phyloP scores from a whole-genome alignment of 92 coral and sea anemone genomes.

The Bergia puertoricense region DNA sequence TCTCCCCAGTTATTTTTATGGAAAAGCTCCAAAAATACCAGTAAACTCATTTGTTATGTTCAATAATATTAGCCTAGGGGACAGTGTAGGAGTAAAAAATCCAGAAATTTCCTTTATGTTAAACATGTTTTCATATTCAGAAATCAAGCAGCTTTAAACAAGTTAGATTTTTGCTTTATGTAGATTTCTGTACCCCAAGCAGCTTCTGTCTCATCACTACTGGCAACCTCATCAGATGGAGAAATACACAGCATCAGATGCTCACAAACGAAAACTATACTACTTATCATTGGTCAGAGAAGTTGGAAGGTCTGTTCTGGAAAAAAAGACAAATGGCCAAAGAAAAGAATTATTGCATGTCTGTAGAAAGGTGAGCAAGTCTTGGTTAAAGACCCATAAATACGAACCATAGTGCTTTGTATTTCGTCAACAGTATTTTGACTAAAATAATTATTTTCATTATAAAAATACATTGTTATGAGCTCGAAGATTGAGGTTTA shows the following conservation, averaged over 20 bases:
- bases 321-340: constrained; percentile 62
- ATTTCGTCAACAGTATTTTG: too few species aligned
- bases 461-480: too few species aligned
- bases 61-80: too few species aligned
- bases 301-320: constrained; percentile 69
- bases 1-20: too few species aligned
- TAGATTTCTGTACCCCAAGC: constrained; percentile 90
- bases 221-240: constrained; percentile 91
- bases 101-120: too few species aligned
- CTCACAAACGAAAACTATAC: constrained; percentile 61
- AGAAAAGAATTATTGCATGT: constrained; percentile 63
- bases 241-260: constrained; percentile 69
- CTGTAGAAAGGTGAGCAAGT: constrained; percentile 61
- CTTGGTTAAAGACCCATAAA: neutral
- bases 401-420: neutral
- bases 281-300: constrained; percentile 76
- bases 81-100: too few species aligned
- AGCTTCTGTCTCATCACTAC: constrained; percentile 87
- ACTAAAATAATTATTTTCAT: too few species aligned
- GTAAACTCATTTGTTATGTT: too few species aligned
- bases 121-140: too few species aligned
- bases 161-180: neutral
- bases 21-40: too few species aligned
- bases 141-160: neutral
- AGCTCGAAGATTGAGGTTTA: too few species aligned